Evolutionary conservation across 2,888 invertebrate species (phyloP), one percentile per base, ranked within the genome.

Genomic region (Dasysyrphus tricinctus): DNA sequence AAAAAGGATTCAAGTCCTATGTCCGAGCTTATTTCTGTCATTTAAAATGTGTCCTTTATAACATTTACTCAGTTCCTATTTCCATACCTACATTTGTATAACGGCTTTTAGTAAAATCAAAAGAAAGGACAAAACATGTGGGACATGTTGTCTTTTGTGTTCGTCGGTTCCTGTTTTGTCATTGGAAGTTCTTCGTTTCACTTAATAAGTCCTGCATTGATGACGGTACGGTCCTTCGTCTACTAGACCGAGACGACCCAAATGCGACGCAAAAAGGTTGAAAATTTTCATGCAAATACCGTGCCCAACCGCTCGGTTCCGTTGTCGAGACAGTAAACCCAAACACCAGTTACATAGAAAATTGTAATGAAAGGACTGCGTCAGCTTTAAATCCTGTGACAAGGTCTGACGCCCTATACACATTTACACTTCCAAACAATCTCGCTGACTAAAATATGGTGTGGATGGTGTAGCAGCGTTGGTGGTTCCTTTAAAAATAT

Each of bases 161-260:
- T 65, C 47, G 75, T 74, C 59, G 57, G 69, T 77, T 63, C 42
- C 51, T 70, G 69, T 79, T 76, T 37, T 73, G 56, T 73, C 39
- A 44, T 14, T 84, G 51, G 42, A 32, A 80, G 47, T 74, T 51
- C 70, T 86, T 70, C 69, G 63, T 81, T 74, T 57, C 65, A 79
- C 82, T 86, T 78, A 75, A 86, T 86, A 86, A 86, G 69, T 86
- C 72, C 78, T 69, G 70, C 86, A 75, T 74, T 82, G 82, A 86
- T 47, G 24, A 24, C 24, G 72, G 81, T 69, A n/a, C 65, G 73
- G 74, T 69, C 59, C 67, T 37, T 51, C 2, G 39, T 32, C 42
- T 34, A 57, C 69, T 32, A 67, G 65, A 73, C 78, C 73, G 56
- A 67, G 29, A 78, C 73, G 51, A 72, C 67, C 84, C 16, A 78